phyloP scores from a whole-genome alignment of 2,797 vertebrate species.

The Rhinogobio ventralis region DNA sequence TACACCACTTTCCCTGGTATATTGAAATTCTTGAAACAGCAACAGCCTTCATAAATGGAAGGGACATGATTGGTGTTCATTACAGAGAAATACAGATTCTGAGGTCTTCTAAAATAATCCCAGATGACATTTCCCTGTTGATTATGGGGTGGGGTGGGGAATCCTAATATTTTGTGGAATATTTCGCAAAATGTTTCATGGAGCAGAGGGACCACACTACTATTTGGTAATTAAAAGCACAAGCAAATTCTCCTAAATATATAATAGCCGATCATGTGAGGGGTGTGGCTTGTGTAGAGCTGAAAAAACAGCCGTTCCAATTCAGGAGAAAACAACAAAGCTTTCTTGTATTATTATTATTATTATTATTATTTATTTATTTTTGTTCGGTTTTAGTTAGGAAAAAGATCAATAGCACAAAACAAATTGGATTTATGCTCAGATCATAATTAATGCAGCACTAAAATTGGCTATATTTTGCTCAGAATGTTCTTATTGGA shows the following conservation, averaged over 20 bases:
- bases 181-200: not conserved
- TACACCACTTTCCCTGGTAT: not conserved
- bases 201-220: not conserved
- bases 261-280: not conserved
- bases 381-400: not conserved
- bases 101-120: not conserved
- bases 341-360: not conserved
- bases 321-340: not conserved
- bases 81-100: not conserved
- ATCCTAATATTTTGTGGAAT: constrained; percentile 3
- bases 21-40: not conserved
- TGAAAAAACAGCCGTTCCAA: not conserved
- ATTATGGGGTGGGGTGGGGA: not conserved
- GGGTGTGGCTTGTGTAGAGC: not conserved
- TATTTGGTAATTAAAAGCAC: not conserved
- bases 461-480: not conserved
- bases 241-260: not conserved
- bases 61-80: not conserved
- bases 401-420: not conserved
- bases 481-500: not conserved
- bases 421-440: not conserved
- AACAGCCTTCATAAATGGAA: not conserved
- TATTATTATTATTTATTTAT: no score
- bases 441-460: not conserved
- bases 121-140: not conserved